Conservation (phyloP, 2,797 vertebrate genomes). For the Channa striata region DNA sequence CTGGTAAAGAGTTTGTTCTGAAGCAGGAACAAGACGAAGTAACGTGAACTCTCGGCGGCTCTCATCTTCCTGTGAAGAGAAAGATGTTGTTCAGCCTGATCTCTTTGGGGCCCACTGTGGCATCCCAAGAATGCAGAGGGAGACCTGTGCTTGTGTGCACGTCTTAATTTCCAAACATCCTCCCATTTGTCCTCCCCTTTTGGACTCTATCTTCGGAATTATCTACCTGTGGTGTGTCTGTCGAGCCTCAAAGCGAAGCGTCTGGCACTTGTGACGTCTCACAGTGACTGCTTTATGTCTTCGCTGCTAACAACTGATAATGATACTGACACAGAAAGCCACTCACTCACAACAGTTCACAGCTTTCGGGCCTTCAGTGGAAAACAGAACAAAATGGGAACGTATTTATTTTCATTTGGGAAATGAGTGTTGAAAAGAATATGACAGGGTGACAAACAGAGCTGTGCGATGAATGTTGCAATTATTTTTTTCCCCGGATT, state of each 20-base stretch:
- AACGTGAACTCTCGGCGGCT: slow-evolving; percentile 6
- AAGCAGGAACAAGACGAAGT: slow-evolving; percentile 1
- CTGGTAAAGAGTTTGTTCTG: background rate
- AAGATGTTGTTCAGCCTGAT: slow-evolving; percentile 23
- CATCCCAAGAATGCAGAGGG: slow-evolving; percentile 46
- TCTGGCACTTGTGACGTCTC: slow-evolving; percentile 28
- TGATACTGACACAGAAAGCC: slow-evolving; percentile 3
- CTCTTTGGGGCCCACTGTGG: slow-evolving; percentile 32
- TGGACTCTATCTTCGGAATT: slow-evolving; percentile 19
- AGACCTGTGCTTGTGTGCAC: too few relatives aligned
- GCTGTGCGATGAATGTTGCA: slow-evolving; percentile 23
- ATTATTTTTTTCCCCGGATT: slow-evolving; percentile 3
- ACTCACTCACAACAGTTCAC: slow-evolving; percentile 9
- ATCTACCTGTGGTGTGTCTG: slow-evolving; percentile 5
- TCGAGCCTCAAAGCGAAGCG: background rate
- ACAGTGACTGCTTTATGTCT: slow-evolving; percentile 27
- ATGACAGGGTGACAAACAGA: slow-evolving; percentile 18
- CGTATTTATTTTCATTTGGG: slow-evolving; percentile 20
- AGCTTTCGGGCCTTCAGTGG: background rate
- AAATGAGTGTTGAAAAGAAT: slow-evolving; percentile 6
- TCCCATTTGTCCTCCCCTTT: slow-evolving; percentile 9
- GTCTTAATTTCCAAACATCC: too few relatives aligned
- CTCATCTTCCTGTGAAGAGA: slow-evolving; percentile 1
- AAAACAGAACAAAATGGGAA: slow-evolving; percentile 25
- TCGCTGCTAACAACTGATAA: slow-evolving; percentile 2